A percentile compares a stretch with the other conserved stretches of the same genome.
These are phyloP conservation scores for Muntiacus reevesi DNA, from an alignment of 2,113 vertebrate species.

Conservation along the genomic window DNA sequence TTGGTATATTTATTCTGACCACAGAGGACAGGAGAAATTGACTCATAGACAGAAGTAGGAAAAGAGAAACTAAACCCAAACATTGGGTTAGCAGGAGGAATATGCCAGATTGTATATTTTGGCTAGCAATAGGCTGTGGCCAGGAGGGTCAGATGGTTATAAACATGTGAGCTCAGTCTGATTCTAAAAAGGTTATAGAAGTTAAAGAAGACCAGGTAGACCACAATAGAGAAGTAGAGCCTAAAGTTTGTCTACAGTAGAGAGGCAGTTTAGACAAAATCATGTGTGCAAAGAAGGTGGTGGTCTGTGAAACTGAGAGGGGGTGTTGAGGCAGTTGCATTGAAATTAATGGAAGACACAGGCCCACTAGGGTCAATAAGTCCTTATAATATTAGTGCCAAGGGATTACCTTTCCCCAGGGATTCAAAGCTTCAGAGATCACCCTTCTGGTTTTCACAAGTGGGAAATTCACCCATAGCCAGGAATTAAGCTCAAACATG, in stretches of 20 bases:
- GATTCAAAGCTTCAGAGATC: neutral
- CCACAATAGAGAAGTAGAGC: neutral
- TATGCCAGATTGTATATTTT: neutral
- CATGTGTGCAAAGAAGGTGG: neutral
- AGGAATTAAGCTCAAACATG: neutral
- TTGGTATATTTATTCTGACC: neutral
- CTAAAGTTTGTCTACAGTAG: neutral
- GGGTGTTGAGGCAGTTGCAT: neutral
- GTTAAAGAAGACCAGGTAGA: neutral
- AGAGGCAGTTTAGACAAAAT: neutral
- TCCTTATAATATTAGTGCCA: neutral
- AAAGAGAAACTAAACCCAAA: neutral
- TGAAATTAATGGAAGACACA: constrained; percentile 17
- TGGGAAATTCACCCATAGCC: neutral
- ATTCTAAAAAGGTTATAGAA: neutral
- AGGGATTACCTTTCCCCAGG: neutral
- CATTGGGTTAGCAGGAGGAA: neutral
- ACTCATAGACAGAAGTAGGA: neutral
- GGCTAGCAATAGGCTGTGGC: neutral
- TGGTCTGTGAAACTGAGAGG: constrained; percentile 15
- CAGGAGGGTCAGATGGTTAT: neutral
- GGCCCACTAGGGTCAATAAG: neutral
- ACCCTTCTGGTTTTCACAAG: neutral
- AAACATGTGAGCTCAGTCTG: neutral
- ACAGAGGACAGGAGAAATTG: constrained; percentile 16